Conservation (phyloP, 2,797 vertebrate genomes). For the Micropoecilia bifurca region DNA sequence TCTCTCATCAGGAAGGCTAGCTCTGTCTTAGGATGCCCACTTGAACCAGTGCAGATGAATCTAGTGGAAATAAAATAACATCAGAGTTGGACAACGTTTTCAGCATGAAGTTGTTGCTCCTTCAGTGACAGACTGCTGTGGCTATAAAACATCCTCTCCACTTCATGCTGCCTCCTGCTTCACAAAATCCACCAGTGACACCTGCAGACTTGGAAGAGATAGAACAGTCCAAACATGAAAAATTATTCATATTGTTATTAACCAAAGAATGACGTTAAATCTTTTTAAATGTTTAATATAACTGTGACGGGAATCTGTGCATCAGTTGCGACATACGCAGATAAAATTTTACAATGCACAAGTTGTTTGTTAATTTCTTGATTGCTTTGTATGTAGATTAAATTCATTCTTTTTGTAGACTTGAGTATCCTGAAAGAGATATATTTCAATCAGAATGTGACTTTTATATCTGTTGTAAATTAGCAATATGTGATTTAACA, state of each 20-base stretch:
- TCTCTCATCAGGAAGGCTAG: neutral
- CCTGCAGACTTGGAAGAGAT: slow-evolving; percentile 61
- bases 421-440: neutral
- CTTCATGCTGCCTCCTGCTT: slow-evolving; percentile 74
- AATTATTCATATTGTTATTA: neutral
- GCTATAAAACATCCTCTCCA: slow-evolving; percentile 78
- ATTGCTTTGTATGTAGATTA: neutral
- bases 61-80: neutral
- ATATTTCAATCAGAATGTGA: neutral
- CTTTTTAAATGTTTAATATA: neutral
- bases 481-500: neutral
- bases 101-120: neutral
- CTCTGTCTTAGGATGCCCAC: neutral
- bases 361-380: neutral
- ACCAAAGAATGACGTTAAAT: neutral
- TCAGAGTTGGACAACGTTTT: neutral
- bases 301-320: neutral
- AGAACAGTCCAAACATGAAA: neutral
- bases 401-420: neutral
- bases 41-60: neutral
- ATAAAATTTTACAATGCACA: neutral
- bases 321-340: neutral
- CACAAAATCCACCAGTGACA: slow-evolving; percentile 83
- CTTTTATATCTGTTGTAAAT: neutral
- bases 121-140: slow-evolving; percentile 30